These are phyloP conservation scores for Salvator merianae DNA, from an alignment of 2,113 vertebrate genomes.

Conservation along the genomic window DNA sequence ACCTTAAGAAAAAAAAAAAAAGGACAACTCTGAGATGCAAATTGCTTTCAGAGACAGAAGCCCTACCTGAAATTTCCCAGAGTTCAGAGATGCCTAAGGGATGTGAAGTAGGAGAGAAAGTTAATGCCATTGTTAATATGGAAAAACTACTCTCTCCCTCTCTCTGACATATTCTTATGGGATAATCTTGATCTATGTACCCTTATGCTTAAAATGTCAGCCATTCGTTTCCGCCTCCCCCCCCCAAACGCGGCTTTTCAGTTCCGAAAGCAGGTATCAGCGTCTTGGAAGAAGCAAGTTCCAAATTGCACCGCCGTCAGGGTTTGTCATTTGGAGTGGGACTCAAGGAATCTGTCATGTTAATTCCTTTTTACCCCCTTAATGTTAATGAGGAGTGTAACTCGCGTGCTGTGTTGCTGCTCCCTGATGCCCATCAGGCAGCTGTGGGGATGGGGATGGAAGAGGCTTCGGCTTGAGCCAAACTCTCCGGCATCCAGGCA, in stretches of 20 bases:
- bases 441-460: conserved; percentile 2
- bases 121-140: conserved; percentile 80
- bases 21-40: background rate
- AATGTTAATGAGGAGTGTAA: conserved; percentile 38
- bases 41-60: conserved; percentile 30
- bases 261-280: conserved; percentile 53
- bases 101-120: conserved; percentile 70
- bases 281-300: conserved; percentile 58
- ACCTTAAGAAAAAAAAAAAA: conserved; percentile 21
- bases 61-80: conserved; percentile 76
- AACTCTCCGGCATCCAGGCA: conserved; percentile 2
- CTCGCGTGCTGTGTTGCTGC: background rate
- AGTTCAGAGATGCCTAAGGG: conserved; percentile 72
- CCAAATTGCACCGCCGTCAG: conserved; percentile 25
- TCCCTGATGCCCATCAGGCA: background rate
- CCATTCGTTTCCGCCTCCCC: conserved; percentile 73
- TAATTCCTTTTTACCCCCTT: conserved; percentile 34
- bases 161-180: conserved; percentile 74
- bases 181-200: conserved; percentile 78
- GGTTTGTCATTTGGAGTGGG: conserved; percentile 53
- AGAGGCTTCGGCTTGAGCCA: conserved; percentile 10
- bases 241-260: conserved; percentile 65
- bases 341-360: conserved; percentile 50
- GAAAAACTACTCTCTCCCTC: conserved; percentile 76
- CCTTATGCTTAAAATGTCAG: conserved; percentile 79